These are phyloP conservation scores for Cherax quadricarinatus DNA, from an alignment of 1,140 invertebrate genomes.

Conservation along the genomic window DNA sequence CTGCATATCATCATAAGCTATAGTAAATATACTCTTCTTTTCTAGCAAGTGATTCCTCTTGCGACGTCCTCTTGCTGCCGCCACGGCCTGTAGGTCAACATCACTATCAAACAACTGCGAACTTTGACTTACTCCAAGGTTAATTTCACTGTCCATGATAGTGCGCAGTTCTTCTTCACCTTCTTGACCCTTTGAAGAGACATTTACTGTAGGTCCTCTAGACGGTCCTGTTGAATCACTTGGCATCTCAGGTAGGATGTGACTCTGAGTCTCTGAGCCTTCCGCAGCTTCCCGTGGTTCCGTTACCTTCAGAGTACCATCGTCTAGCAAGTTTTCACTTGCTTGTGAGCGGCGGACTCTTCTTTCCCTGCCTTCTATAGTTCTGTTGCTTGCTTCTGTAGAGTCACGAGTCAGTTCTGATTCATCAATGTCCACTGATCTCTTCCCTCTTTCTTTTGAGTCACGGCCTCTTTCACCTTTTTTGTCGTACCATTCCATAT, in stretches of 20 bases:
- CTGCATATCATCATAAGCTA: slow-evolving; percentile 91
- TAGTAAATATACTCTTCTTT: slow-evolving; percentile 95
- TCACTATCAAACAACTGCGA: slow-evolving; percentile 62
- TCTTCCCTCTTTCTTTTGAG: not conserved
- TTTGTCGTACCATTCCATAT: slow-evolving; percentile 80
- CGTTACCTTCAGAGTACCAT: not conserved
- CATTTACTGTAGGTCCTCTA: not conserved
- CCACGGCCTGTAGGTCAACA: slow-evolving; percentile 77
- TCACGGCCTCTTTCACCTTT: slow-evolving; percentile 73
- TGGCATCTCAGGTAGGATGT: slow-evolving; percentile 1
- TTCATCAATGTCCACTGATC: not conserved
- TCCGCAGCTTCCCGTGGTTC: slow-evolving; percentile 46
- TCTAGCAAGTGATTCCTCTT: slow-evolving; percentile 86
- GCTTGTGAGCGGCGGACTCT: not conserved
- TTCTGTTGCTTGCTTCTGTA: not conserved
- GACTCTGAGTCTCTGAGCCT: slow-evolving; percentile 31
- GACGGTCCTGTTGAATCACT: not conserved
- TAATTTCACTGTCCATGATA: slow-evolving; percentile 54
- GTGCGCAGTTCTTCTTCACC: slow-evolving; percentile 27
- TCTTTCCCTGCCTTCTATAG: slow-evolving; percentile 24
- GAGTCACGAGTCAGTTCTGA: not conserved
- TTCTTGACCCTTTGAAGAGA: slow-evolving; percentile 7
- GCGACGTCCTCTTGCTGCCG: slow-evolving; percentile 76
- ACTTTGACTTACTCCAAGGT: slow-evolving; percentile 45
- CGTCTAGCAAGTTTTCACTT: not conserved